A percentile compares a stretch with the other conserved stretches of the same genome.
Evolutionary conservation across 1,140 invertebrate species (phyloP).

Genomic region (Aphidius ervi): DNA sequence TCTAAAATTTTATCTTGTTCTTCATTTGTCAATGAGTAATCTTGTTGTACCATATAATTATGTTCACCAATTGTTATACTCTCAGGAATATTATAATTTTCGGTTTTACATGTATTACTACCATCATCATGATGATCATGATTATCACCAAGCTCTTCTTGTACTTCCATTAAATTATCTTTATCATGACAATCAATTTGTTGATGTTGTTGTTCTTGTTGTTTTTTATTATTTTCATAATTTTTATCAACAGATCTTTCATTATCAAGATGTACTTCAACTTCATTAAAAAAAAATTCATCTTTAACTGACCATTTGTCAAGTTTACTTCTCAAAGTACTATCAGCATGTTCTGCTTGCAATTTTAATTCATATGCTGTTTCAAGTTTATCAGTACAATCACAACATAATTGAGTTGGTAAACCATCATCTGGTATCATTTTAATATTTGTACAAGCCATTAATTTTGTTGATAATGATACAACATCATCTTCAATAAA

Average conservation of each 20-base stretch:
- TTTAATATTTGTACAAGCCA: slow-evolving; percentile 52
- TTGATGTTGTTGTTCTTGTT: slow-evolving; percentile 14
- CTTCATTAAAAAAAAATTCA: slow-evolving; percentile 47
- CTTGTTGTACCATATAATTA: slow-evolving; percentile 37
- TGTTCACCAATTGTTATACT: slow-evolving; percentile 32
- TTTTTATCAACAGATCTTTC: slow-evolving; percentile 30
- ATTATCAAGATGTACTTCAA: slow-evolving; percentile 42
- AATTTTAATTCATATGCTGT: slow-evolving; percentile 62
- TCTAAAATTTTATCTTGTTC: slow-evolving; percentile 17
- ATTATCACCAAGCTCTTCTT: slow-evolving; percentile 9
- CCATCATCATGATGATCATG: neutral
- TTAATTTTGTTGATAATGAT: slow-evolving; percentile 42
- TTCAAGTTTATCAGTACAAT: slow-evolving; percentile 60
- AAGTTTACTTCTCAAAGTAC: slow-evolving; percentile 53
- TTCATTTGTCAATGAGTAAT: slow-evolving; percentile 24
- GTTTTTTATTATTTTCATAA: slow-evolving; percentile 21
- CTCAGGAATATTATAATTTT: slow-evolving; percentile 17
- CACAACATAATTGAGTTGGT: slow-evolving; percentile 58
- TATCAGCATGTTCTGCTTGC: slow-evolving; percentile 61
- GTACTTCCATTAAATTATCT: slow-evolving; percentile 5
- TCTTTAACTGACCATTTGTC: slow-evolving; percentile 45
- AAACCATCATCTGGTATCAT: slow-evolving; percentile 60
- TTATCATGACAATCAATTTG: slow-evolving; percentile 8
- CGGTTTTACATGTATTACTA: slow-evolving; percentile 6
- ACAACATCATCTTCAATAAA: slow-evolving; percentile 37